Base-by-base conservation (phyloP, 1,140 invertebrate genomes). In the Drosophila gunungcola region DNA sequence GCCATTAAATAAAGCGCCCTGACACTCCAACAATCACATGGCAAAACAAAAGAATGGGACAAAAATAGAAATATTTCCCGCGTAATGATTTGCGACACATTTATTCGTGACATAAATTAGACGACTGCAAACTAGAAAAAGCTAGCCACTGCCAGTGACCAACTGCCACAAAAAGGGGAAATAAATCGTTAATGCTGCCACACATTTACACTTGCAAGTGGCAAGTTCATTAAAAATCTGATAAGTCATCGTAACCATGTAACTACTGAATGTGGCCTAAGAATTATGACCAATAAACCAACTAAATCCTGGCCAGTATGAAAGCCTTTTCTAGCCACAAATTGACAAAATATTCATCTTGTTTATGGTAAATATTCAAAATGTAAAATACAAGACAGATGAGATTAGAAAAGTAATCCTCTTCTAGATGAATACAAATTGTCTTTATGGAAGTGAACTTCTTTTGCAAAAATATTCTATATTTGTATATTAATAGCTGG, bases 41-140 rank as follows among this genome's bases (percentile, higher is more conserved):
- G 42, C 43, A 29, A 45, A 58, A 43, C n/a, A 42, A 49, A 32
- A 38, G 16, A 41, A 53, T 4, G 7, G 25, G 48, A 51, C 60
- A 67, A 38, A 61, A 78, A 54, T 74, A 78, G 77, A 68, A 84
- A 89, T 89, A 84, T 88, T 78, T 77, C 70, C 61, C 84, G 77
- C 84, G 61, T 84, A 80, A 88, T 88, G 84, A 84, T 80, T 88
- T 88, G 84, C 80, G 84, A 88, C 84, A 88, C 84, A 89, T 88
- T 88, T 88, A 88, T 89, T 84, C 64, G 73, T 78, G 78, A 89
- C 78, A 88, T 88, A 88, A 88, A 88, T 88, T 89, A 84, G 65
- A 88, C 13, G 29, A 61, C 56, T 58, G 46, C 52, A 67, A 67
- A 57, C 41, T 53, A 53, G 21, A 42, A 73, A 60, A 60, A 49